Evolutionary conservation across 2,888 invertebrate genomes (phyloP), one percentile per base, ranked within the genome.

Genomic region (Xiphydria camelus): DNA sequence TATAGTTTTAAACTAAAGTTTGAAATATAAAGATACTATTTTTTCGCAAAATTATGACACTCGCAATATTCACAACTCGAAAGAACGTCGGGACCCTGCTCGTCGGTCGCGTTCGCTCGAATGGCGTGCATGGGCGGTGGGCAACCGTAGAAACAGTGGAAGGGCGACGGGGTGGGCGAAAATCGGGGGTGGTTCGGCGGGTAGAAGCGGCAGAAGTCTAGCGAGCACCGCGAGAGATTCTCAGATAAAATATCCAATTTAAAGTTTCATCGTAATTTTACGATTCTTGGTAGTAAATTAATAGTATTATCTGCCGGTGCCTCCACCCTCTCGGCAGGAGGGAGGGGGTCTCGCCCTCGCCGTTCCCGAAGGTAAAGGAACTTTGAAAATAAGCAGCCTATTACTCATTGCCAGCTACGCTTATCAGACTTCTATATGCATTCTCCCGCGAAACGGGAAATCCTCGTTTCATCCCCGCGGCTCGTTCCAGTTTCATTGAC

Each of bases 191-290:
- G 23, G 23, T 23, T 7, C 7, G 7, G n/a, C 23, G 23, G 7
- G 23, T 7, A 23, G 23, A 23, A n/a, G n/a, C n/a, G n/a, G 26
- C 5, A 26, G 10, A 14, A 26, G 26, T 26, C 26, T 12, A 26
- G 47, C 34, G 47, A 43, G 52, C 51, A 43, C 56, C 45, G 49
- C 53, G 55, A 44, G 54, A 64, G 67, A 67, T 66, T 55, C 46
- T 45, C 50, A 56, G 67, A 68, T 67, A 68, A 68, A 67, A 68
- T 67, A 68, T 67, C 67, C 67, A 68, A 68, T 68, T 68, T 68
- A 68, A 68, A 68, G 66, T 68, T 67, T 68, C 66, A 68, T 70
- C 69, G 68, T 70, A 70, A 70, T 71, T 71, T 70, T 69, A 70
- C 68, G 68, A 70, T 71, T 70, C 68, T 63, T 67, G 64, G 55